These are phyloP conservation scores for Oscheius onirici DNA, from an alignment of 2,888 invertebrate species.

Conservation along the genomic window DNA sequence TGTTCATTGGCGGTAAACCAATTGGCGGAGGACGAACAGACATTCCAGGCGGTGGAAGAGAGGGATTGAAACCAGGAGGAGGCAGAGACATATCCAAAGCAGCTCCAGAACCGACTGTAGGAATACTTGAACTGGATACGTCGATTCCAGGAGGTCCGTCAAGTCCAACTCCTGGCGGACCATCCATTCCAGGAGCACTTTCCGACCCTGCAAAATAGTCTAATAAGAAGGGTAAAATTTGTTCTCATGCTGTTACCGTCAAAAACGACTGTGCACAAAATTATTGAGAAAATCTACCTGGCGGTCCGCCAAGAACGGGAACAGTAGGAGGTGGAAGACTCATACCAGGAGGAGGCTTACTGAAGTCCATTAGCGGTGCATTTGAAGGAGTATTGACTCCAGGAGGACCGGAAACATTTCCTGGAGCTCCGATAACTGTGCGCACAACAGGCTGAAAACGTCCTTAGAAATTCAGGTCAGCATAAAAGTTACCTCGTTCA, in stretches of 20 bases:
- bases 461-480: background rate
- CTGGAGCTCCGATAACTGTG: slow-evolving; percentile 30
- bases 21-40: slow-evolving; percentile 33
- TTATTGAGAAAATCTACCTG: slow-evolving; percentile 12
- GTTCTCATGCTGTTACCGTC: too few relatives aligned
- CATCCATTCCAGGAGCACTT: slow-evolving; percentile 17
- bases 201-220: too few relatives aligned
- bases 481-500: slow-evolving; percentile 5
- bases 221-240: too few relatives aligned
- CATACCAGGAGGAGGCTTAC: slow-evolving; percentile 50
- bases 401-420: background rate
- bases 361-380: slow-evolving; percentile 42
- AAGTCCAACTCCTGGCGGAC: slow-evolving; percentile 23
- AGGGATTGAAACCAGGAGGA: slow-evolving; percentile 49
- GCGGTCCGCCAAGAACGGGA: slow-evolving; percentile 1
- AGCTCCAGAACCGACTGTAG: background rate
- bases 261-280: background rate
- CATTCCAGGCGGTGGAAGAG: slow-evolving; percentile 50
- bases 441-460: slow-evolving; percentile 31
- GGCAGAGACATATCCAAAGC: slow-evolving; percentile 23
- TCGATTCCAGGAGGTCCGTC: slow-evolving; percentile 53
- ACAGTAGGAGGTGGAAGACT: slow-evolving; percentile 5
- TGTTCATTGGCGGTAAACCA: slow-evolving; percentile 33
- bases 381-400: background rate
- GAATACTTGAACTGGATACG: slow-evolving; percentile 12